Conservation (phyloP, 2,113 vertebrate genomes). For the Ovis aries region DNA sequence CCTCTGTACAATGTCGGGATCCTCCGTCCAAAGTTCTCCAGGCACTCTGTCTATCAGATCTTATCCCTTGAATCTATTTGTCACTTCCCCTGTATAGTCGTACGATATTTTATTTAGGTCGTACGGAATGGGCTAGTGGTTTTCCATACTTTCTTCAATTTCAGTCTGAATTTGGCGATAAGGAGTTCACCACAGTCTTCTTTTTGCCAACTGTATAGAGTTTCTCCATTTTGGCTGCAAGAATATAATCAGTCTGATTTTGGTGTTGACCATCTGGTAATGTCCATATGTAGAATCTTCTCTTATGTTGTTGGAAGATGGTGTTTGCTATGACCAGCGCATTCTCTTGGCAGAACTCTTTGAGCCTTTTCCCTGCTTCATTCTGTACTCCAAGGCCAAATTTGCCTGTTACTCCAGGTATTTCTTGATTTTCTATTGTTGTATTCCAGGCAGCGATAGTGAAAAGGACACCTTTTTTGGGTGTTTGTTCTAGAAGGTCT, state of each 20-base stretch:
- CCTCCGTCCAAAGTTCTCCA: fast-evolving
- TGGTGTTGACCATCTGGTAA: not conserved
- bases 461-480: not conserved
- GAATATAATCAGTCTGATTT: not conserved
- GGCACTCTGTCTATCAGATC: not conserved
- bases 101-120: not conserved
- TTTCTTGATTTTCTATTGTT: not conserved
- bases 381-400: not conserved
- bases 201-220: not conserved
- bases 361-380: not conserved
- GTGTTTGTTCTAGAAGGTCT: not conserved
- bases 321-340: not conserved
- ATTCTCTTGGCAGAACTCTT: not conserved
- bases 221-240: not conserved
- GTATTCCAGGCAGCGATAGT: not conserved
- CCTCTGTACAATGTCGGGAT: not conserved
- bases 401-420: not conserved
- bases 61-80: not conserved
- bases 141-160: not conserved
- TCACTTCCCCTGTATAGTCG: not conserved
- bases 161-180: not conserved
- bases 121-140: not conserved
- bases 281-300: not conserved
- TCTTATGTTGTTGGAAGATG: fast-evolving
- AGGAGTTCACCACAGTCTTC: not conserved